Evolutionary conservation across 2,797 vertebrate genomes (phyloP).

Genomic region (Morus bassanus): DNA sequence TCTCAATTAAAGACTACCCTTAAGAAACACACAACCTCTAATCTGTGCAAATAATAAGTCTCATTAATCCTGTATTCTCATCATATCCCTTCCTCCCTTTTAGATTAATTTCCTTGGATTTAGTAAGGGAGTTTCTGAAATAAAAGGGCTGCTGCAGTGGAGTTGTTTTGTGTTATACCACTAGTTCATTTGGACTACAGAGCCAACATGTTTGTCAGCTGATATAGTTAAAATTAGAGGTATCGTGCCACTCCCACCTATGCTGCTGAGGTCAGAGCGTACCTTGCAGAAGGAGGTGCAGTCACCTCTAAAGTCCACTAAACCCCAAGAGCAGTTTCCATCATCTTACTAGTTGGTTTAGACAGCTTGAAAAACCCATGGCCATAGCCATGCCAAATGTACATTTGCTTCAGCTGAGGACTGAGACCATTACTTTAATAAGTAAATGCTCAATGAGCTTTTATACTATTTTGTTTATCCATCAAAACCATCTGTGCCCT

Average conservation of each 20-base stretch:
- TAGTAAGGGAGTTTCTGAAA: neutral
- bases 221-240: neutral
- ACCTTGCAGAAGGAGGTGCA: neutral
- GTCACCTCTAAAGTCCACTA: neutral
- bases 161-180: neutral
- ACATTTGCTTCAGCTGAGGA: neutral
- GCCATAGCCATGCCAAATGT: neutral
- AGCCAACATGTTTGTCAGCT: neutral
- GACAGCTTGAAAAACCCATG: neutral
- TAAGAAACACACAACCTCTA: neutral
- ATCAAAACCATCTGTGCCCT: neutral
- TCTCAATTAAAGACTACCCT: neutral
- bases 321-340: neutral
- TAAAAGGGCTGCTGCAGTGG: neutral
- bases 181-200: neutral
- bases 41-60: neutral
- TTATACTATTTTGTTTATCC: slow-evolving; percentile 3
- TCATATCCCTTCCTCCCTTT: neutral
- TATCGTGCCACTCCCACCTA: neutral
- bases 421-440: neutral
- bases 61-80: neutral
- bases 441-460: neutral
- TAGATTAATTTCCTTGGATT: neutral
- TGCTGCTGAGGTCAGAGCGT: neutral
- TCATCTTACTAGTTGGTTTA: neutral